Conservation (phyloP, 2,888 invertebrate species). For the Toxonevra muliebris region DNA sequence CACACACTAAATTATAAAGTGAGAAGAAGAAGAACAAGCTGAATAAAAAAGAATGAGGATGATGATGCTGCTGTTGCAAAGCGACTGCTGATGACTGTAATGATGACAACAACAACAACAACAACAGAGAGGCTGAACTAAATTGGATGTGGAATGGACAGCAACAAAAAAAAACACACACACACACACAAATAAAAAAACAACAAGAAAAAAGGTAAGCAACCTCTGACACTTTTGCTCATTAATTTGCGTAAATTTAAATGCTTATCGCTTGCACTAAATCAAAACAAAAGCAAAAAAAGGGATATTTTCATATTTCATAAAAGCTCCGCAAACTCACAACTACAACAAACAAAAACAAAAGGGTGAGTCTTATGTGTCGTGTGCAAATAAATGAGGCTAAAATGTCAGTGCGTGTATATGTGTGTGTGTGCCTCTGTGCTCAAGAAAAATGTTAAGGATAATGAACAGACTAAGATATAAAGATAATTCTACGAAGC, state of each 20-base stretch:
- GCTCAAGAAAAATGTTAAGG: slow-evolving; percentile 9
- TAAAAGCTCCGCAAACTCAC: not conserved
- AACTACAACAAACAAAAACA: not conserved
- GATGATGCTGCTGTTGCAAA: too few species aligned
- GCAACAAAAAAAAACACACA: not conserved
- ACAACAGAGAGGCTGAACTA: slow-evolving; percentile 16
- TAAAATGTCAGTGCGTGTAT: too few species aligned
- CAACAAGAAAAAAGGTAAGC: slow-evolving; percentile 34
- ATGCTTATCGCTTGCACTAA: slow-evolving; percentile 42
- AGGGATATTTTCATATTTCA: slow-evolving; percentile 2
- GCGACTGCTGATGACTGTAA: slow-evolving; percentile 15
- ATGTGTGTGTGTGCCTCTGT: not conserved
- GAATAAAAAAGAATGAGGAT: too few species aligned
- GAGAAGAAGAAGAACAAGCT: too few species aligned
- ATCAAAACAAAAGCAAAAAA: slow-evolving; percentile 33
- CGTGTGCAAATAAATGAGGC: too few species aligned
- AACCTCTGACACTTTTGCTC: slow-evolving; percentile 50
- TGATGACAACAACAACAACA: slow-evolving; percentile 41
- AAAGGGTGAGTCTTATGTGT: not conserved
- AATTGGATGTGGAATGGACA: slow-evolving; percentile 19
- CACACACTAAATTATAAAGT: too few species aligned
- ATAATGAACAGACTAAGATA: not conserved
- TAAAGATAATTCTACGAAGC: slow-evolving; percentile 1
- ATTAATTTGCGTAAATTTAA: slow-evolving; percentile 51
- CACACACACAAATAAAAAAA: not conserved